These are phyloP conservation scores for Cabera pusaria DNA, from an alignment of 2,888 invertebrate species.

Conservation along the genomic window DNA sequence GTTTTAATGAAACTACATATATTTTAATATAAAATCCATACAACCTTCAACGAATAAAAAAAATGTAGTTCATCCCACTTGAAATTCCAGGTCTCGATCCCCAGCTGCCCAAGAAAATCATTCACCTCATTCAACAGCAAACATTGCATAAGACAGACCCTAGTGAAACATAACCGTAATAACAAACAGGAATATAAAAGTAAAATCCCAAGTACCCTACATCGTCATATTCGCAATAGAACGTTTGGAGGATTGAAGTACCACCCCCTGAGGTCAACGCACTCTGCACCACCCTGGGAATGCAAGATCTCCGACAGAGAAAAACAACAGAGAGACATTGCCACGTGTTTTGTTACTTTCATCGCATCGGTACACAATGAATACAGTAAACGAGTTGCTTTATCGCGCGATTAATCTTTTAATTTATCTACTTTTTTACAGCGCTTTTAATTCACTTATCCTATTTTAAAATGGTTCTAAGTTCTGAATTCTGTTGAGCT, in stretches of 20 bases:
- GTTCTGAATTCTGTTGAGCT: no score
- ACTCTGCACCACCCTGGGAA: conserved; percentile 34
- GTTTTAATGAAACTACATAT: no score
- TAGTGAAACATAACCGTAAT: conserved; percentile 5
- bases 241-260: conserved; percentile 44
- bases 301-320: conserved; percentile 34
- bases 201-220: conserved; percentile 20
- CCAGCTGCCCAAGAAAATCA: no score
- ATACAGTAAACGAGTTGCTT: conserved; percentile 3
- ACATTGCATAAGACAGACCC: conserved; percentile 11
- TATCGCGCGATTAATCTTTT: no score
- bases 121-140: no score
- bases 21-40: no score
- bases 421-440: no score
- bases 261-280: conserved; percentile 36
- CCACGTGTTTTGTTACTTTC: conserved; percentile 26
- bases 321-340: conserved; percentile 46
- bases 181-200: conserved; percentile 14
- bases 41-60: no score
- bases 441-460: no score
- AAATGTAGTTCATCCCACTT: no score
- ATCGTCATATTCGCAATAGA: conserved; percentile 25
- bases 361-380: conserved; percentile 8
- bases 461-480: no score
- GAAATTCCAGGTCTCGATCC: no score